Percentiles rank a stretch among this genome's conserved stretches.
Evolutionary conservation across 2,797 vertebrate genomes (phyloP).

Genomic region (Arrhamphus sclerolepis): DNA sequence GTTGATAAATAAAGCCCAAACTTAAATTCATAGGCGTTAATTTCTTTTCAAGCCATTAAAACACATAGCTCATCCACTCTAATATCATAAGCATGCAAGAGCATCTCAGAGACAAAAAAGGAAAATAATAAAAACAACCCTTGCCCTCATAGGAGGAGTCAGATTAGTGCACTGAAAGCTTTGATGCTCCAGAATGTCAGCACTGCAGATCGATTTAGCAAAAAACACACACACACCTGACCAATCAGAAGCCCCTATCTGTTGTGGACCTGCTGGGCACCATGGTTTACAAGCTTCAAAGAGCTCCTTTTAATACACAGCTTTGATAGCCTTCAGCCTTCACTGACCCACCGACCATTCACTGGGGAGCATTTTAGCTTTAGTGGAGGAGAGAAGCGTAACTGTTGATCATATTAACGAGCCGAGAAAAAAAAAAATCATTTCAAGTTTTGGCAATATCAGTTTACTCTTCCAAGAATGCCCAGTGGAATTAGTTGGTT

Average conservation of each 20-base stretch:
- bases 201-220: constrained; percentile 87
- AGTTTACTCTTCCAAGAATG: background rate
- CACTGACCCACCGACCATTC: constrained; percentile 68
- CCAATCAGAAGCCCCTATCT: constrained; percentile 92
- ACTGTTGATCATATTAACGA: constrained; percentile 76
- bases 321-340: constrained; percentile 80
- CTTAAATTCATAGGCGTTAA: constrained; percentile 60
- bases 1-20: constrained; percentile 55
- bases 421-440: constrained; percentile 30
- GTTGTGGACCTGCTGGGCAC: constrained; percentile 88
- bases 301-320: constrained; percentile 84
- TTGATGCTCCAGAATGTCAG: constrained; percentile 95
- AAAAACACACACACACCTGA: constrained; percentile 84
- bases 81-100: constrained; percentile 50
- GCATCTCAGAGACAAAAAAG: constrained; percentile 58
- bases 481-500: background rate
- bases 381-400: constrained; percentile 61
- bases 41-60: constrained; percentile 52
- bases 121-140: constrained; percentile 80
- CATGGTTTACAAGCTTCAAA: constrained; percentile 87
- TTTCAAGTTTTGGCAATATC: constrained; percentile 21
- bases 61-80: constrained; percentile 31
- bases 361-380: constrained; percentile 75
- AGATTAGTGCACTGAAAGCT: constrained; percentile 91
- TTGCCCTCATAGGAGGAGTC: constrained; percentile 90